Evolutionary conservation across 2,113 vertebrate species (phyloP).

Genomic region (Psittacara wagleri): DNA sequence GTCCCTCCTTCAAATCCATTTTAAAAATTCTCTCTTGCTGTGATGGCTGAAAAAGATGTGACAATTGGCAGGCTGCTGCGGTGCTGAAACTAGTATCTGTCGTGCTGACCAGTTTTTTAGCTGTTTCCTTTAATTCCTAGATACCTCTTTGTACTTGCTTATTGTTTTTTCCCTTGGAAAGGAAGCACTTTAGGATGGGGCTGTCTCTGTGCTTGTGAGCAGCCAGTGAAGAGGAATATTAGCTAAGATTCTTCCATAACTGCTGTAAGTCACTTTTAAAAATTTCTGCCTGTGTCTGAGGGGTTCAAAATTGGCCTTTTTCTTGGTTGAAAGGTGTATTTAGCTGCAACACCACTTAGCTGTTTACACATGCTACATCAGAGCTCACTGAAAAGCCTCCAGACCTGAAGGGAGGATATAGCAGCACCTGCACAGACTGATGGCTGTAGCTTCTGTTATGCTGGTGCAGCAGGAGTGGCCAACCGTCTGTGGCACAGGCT

Average conservation of each 20-base stretch:
- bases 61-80: slow-evolving; percentile 13
- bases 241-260: background rate
- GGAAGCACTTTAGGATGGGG: background rate
- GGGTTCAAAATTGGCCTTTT: background rate
- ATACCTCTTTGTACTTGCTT: background rate
- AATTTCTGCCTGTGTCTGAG: background rate
- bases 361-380: background rate
- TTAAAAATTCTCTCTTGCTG: slow-evolving; percentile 8
- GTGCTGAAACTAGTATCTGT: slow-evolving; percentile 10
- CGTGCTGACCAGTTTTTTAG: background rate
- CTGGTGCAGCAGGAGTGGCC: background rate
- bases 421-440: background rate
- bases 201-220: background rate
- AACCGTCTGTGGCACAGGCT: background rate
- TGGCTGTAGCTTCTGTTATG: background rate
- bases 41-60: slow-evolving; percentile 24
- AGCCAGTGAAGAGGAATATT: background rate
- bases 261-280: background rate
- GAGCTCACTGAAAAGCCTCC: background rate
- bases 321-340: background rate
- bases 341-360: background rate
- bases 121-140: background rate
- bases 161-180: background rate
- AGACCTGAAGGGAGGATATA: background rate
- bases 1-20: slow-evolving; percentile 23